These are phyloP conservation scores for Leucophenga montana DNA, from an alignment of 2,888 invertebrate genomes.

Conservation along the genomic window DNA sequence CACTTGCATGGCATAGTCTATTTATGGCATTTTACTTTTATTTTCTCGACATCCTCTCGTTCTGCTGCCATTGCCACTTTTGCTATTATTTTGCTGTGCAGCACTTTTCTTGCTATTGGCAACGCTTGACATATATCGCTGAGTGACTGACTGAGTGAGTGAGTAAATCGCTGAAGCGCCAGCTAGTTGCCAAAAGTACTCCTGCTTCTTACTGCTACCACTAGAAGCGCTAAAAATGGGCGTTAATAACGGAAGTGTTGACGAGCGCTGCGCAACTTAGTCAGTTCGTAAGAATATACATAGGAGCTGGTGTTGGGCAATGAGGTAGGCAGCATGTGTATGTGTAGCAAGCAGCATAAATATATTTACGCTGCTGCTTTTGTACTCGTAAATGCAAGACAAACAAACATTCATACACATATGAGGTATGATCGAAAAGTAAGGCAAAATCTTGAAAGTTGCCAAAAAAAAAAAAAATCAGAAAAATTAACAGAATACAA, in stretches of 20 bases:
- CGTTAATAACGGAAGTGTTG: slow-evolving; percentile 47
- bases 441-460: neutral
- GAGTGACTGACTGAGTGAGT: slow-evolving; percentile 17
- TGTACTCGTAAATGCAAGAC: slow-evolving; percentile 10
- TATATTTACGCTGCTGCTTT: slow-evolving; percentile 16
- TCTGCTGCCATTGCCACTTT: neutral
- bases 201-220: neutral
- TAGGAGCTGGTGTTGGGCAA: too few species aligned
- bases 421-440: slow-evolving; percentile 28
- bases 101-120: slow-evolving; percentile 47
- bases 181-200: neutral
- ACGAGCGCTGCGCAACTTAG: slow-evolving; percentile 24
- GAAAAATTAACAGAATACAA: too few species aligned
- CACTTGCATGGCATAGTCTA: too few species aligned
- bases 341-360: slow-evolving; percentile 11
- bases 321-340: too few species aligned
- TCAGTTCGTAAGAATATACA: too few species aligned
- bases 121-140: slow-evolving; percentile 64
- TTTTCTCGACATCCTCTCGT: neutral
- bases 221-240: slow-evolving; percentile 31
- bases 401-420: slow-evolving; percentile 35
- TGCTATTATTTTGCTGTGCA: neutral
- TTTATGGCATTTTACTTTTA: too few species aligned
- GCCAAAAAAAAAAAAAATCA: slow-evolving; percentile 34
- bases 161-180: slow-evolving; percentile 47